Percentiles rank a stretch among this genome's conserved stretches.
Evolutionary conservation across 2,797 vertebrate genomes (phyloP).

Genomic region (Varecia variegata): DNA sequence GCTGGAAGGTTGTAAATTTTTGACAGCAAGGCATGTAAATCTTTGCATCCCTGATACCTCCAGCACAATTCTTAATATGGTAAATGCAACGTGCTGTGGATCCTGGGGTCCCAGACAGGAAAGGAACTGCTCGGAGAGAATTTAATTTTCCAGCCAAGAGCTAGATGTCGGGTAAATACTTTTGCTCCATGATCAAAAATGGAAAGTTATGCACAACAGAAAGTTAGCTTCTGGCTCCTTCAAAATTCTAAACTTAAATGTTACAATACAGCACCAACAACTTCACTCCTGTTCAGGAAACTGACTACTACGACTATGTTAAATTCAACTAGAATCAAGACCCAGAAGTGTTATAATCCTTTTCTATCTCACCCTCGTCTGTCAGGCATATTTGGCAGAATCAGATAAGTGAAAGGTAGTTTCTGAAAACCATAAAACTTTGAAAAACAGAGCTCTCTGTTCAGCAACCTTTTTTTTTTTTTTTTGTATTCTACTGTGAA

Average conservation of each 20-base stretch:
- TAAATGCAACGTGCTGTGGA: background rate
- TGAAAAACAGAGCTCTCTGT: background rate
- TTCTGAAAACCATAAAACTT: background rate
- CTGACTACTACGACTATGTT: background rate
- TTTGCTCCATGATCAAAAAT: background rate
- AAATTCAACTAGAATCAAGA: background rate
- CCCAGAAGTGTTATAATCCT: background rate
- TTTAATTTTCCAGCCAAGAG: background rate
- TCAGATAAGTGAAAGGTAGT: background rate
- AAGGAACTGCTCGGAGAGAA: background rate
- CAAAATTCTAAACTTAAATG: background rate
- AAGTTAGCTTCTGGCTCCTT: background rate
- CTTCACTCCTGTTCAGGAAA: background rate
- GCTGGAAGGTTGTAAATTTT: background rate
- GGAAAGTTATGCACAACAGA: background rate
- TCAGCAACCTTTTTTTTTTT: background rate
- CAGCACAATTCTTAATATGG: background rate
- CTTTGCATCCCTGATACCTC: background rate
- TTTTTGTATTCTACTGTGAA: background rate
- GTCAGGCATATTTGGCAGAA: background rate
- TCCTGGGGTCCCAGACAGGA: background rate
- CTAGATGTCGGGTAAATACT: background rate
- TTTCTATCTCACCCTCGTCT: background rate
- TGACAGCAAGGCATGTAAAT: background rate
- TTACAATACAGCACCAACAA: background rate